Evolutionary conservation across 2,797 vertebrate species (phyloP).

Genomic region (Menidia menidia): DNA sequence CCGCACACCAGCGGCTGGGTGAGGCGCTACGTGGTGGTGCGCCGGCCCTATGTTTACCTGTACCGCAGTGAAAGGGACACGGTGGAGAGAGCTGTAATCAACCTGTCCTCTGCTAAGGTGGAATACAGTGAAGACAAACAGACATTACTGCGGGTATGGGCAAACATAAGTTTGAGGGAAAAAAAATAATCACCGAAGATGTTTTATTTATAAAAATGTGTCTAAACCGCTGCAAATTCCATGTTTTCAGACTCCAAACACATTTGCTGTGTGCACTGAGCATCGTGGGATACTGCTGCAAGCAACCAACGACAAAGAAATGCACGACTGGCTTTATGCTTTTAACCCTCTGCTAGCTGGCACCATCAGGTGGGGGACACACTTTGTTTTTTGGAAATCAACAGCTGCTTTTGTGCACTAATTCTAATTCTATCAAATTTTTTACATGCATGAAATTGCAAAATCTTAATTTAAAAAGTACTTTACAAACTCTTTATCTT

Average conservation of each 20-base stretch:
- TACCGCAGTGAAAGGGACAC: constrained; percentile 95
- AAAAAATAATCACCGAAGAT: constrained; percentile 1
- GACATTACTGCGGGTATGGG: constrained; percentile 92
- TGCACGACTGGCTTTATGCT: constrained; percentile 99
- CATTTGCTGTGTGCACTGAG: constrained; percentile 96
- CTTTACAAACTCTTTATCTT: neutral
- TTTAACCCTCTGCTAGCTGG: constrained; percentile 98
- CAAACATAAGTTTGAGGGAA: neutral
- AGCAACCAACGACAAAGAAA: constrained; percentile 97
- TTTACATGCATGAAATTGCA: neutral
- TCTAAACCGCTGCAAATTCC: neutral
- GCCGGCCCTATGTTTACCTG: constrained; percentile 95
- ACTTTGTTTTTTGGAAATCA: neutral
- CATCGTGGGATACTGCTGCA: constrained; percentile 97
- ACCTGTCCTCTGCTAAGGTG: constrained; percentile 97
- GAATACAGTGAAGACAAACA: constrained; percentile 99
- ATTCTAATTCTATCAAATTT: too few species aligned
- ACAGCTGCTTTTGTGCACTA: neutral
- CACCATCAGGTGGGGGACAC: constrained; percentile 90
- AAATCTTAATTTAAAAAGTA: neutral
- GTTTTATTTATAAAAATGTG: neutral
- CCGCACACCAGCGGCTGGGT: constrained; percentile 96
- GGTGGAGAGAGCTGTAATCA: constrained; percentile 95
- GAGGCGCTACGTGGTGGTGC: constrained; percentile 94
- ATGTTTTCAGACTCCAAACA: constrained; percentile 91